Evolutionary conservation across 2,888 invertebrate species (phyloP).

Genomic region (Tiliacea citrago): DNA sequence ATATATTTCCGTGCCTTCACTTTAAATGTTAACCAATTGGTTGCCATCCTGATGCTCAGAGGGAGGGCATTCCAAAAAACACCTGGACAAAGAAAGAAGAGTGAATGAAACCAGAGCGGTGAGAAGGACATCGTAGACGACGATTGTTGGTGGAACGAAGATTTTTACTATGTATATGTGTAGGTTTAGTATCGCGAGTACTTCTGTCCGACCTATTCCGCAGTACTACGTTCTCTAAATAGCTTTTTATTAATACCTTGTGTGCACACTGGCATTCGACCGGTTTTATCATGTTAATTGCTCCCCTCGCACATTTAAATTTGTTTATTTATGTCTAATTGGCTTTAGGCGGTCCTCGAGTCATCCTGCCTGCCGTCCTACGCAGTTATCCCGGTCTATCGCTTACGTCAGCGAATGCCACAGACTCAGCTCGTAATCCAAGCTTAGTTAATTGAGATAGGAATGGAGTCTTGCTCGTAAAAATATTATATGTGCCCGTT

Average conservation of each 20-base stretch:
- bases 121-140: too few species aligned
- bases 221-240: constrained; percentile 49
- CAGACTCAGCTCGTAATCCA: constrained; percentile 31
- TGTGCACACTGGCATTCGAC: constrained; percentile 33
- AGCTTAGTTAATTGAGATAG: constrained; percentile 58
- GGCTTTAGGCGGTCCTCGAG: constrained; percentile 35
- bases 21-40: too few species aligned
- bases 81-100: too few species aligned
- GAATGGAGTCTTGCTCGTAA: constrained; percentile 46
- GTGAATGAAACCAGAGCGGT: too few species aligned
- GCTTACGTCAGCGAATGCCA: constrained; percentile 43
- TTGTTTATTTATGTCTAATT: constrained; percentile 63
- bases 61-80: too few species aligned
- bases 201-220: constrained; percentile 10
- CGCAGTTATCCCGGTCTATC: constrained; percentile 32
- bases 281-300: constrained; percentile 59
- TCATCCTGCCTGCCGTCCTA: constrained; percentile 9
- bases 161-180: too few species aligned
- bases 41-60: too few species aligned
- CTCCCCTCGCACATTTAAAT: constrained; percentile 56
- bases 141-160: too few species aligned
- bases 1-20: too few species aligned
- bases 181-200: not conserved
- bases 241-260: constrained; percentile 59
- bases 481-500: constrained; percentile 37